Base-by-base conservation (phyloP, 53 echinoderm and acorn worm genomes). In the Luidia sarsii region DNA sequence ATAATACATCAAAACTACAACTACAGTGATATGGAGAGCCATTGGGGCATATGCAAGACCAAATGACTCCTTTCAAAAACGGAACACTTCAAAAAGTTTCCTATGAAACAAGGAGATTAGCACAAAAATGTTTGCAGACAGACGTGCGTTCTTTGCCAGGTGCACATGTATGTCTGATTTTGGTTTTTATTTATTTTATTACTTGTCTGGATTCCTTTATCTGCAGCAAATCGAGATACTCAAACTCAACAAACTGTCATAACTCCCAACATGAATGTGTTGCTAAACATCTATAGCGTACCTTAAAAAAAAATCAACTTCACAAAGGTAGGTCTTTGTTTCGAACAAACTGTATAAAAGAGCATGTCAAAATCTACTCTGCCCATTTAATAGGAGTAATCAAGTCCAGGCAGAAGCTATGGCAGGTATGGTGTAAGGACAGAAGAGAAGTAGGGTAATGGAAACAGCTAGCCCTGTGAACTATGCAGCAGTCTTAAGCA, bases 1-100 rank as follows among this genome's bases (percentile, higher is more conserved):
- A 22, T 11, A 32, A 21, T 67, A 77, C 77, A 61, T 28, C 62
- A 20, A 77, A 77, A 31, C 77, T 77, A 77, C 46, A 36, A 39
- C 77, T 77, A 77, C 56, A 77, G 19, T 41, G 48, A 60, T 77
- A 45, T 27, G 46, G 32, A 59, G 28, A 20, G 61, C 59, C 77
- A 77, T 18, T 77, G 60, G 32, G 41, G 61, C 61, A 61, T 75
- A 77, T 60, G 30, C 46, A 46, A 61, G 61, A 30, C 70, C 50
- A 69, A 4, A 52, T 16, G 7, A 35, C 21, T 65, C 9, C 6
- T 41, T 41, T 41, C 41, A 41, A 41, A 41, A 41, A n/a, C n/a
- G n/a, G n/a, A 41, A 41, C 41, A 41, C 11, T 11, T 41, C 11
- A 7, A 41, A 41, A 41, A 41, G 61, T 13, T 60, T 32, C 8